Evolutionary conservation across 2,888 invertebrate species (phyloP).

Genomic region (Agapetus fuscipes): DNA sequence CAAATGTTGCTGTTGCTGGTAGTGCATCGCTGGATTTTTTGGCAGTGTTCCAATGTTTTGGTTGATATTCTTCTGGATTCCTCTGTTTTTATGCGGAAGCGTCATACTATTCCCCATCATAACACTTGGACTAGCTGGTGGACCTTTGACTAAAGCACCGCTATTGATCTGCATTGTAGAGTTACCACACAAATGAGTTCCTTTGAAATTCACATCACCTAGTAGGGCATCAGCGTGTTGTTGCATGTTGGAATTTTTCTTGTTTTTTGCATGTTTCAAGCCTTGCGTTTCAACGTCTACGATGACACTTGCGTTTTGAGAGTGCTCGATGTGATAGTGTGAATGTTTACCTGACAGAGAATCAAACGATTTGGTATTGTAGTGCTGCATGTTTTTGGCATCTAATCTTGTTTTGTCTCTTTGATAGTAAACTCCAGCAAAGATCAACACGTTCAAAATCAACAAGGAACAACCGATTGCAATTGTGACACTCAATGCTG

Average conservation of each 20-base stretch:
- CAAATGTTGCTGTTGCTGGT: constrained; percentile 36
- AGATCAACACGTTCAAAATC: constrained; percentile 72
- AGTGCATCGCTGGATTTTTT: constrained; percentile 40
- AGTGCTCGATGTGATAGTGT: constrained; percentile 67
- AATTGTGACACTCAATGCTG: constrained; percentile 67
- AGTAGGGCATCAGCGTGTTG: constrained; percentile 42
- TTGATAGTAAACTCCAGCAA: constrained; percentile 79
- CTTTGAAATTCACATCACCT: constrained; percentile 47
- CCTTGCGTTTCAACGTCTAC: constrained; percentile 70
- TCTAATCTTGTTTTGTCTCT: constrained; percentile 63
- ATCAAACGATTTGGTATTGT: constrained; percentile 62
- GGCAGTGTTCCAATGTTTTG: constrained; percentile 48
- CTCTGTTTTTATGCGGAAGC: constrained; percentile 32
- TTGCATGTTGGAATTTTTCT: constrained; percentile 35
- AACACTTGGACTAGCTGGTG: constrained; percentile 50
- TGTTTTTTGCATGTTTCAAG: constrained; percentile 32
- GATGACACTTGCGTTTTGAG: constrained; percentile 70
- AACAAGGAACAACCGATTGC: constrained; percentile 74
- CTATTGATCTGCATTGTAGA: constrained; percentile 34
- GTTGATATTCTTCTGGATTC: constrained; percentile 44
- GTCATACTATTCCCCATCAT: constrained; percentile 37
- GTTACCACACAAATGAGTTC: constrained; percentile 42
- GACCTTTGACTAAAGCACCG: constrained; percentile 46
- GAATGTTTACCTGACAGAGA: constrained; percentile 69
- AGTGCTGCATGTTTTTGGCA: constrained; percentile 66